These are phyloP conservation scores for Fistularia tabacaria DNA, from an alignment of 2,797 vertebrate genomes.

Conservation along the genomic window DNA sequence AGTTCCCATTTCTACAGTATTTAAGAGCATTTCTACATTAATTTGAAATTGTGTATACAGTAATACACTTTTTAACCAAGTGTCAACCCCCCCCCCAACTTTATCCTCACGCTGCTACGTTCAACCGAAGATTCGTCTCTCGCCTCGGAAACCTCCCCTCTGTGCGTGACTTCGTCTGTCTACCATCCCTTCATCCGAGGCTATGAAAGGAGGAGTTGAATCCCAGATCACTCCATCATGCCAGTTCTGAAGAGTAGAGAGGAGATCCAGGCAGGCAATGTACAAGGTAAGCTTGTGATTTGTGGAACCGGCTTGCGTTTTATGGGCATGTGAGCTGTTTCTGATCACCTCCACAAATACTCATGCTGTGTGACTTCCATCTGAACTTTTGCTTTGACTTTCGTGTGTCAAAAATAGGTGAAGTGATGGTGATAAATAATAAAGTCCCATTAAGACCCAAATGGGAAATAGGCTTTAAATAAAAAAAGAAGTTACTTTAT, in stretches of 20 bases:
- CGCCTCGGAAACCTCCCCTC: constrained; percentile 28
- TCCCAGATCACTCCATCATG: constrained; percentile 81
- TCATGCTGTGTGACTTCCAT: constrained; percentile 1
- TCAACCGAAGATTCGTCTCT: constrained; percentile 14
- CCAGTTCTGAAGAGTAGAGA: constrained; percentile 80
- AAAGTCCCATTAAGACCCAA: no score
- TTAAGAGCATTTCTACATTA: no score
- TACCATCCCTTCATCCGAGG: constrained; percentile 76
- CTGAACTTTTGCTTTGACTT: not conserved
- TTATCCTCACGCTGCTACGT: constrained; percentile 3
- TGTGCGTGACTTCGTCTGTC: constrained; percentile 66
- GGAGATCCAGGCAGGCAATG: constrained; percentile 82
- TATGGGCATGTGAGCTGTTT: not conserved
- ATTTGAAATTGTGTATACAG: no score
- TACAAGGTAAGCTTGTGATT: constrained; percentile 74
- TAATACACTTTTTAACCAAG: no score
- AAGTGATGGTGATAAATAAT: no score
- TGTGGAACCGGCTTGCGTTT: not conserved
- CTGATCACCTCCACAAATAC: not conserved
- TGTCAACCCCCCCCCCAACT: not conserved
- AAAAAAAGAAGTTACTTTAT: no score
- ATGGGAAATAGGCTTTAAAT: no score
- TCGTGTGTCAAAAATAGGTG: no score
- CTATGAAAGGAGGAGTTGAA: constrained; percentile 81
- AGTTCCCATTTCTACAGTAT: no score